A percentile compares a stretch with the other conserved stretches of the same genome.
Evolutionary conservation across 2,888 invertebrate species (phyloP).

Genomic region (Andrena marginata): DNA sequence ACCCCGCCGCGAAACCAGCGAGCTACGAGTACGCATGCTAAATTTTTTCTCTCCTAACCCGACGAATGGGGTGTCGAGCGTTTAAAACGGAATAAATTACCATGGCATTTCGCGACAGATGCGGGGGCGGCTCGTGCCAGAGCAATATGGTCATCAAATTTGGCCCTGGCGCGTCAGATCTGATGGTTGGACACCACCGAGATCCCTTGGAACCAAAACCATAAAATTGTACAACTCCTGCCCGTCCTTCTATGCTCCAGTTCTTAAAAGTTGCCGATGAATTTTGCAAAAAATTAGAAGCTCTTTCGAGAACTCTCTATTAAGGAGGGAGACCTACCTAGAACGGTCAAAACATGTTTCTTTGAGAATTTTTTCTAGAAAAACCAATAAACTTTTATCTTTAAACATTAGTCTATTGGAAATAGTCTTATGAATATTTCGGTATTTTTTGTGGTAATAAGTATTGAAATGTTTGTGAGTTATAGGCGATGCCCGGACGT

Average conservation of each 20-base stretch:
- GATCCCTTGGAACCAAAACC: background rate
- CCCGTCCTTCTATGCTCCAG: background rate
- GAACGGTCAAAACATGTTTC: no score
- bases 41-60: conserved; percentile 50
- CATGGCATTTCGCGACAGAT: conserved; percentile 74
- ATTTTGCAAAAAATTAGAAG: no score
- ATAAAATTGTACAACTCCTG: background rate
- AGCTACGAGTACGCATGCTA: conserved; percentile 45
- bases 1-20: conserved; percentile 13
- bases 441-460: no score
- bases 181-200: conserved; percentile 18
- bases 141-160: conserved; percentile 74
- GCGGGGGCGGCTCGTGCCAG: conserved; percentile 66
- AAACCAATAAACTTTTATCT: no score
- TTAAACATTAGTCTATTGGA: no score
- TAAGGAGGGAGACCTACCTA: no score
- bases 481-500: no score
- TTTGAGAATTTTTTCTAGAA: no score
- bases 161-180: conserved; percentile 37
- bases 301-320: no score
- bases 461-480: no score
- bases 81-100: conserved; percentile 77
- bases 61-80: conserved; percentile 78
- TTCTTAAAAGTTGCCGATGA: no score
- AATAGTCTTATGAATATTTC: no score